Percentiles rank a stretch among this genome's conserved stretches.
Conservation (phyloP, 1,140 invertebrate genomes). For the Tenebrio molitor region DNA sequence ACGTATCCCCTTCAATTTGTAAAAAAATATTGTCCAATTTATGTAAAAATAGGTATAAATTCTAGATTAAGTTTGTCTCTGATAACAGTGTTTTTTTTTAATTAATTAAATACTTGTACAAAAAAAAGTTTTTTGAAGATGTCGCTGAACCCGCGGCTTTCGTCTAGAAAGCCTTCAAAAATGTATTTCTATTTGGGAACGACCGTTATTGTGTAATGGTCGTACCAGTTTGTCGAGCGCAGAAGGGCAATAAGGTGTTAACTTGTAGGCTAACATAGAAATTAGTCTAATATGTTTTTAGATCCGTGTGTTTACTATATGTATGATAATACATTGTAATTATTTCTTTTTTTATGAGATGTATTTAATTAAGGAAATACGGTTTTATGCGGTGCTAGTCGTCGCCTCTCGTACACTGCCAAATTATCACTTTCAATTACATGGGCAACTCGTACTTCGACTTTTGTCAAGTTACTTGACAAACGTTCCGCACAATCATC, state of each 20-base stretch:
- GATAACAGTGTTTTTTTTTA: conserved; percentile 52
- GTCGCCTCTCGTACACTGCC: conserved; percentile 57
- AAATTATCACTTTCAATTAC: conserved; percentile 54
- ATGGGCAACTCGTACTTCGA: conserved; percentile 47
- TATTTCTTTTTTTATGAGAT: conserved; percentile 55
- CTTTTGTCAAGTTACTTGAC: conserved; percentile 26
- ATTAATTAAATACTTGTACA: conserved; percentile 53
- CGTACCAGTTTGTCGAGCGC: conserved; percentile 50
- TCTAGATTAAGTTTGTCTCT: conserved; percentile 65
- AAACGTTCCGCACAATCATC: neutral
- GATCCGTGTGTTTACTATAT: conserved; percentile 62
- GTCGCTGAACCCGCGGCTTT: conserved; percentile 42
- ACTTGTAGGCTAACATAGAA: conserved; percentile 58
- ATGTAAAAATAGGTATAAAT: conserved; percentile 67
- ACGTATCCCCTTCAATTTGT: conserved; percentile 65
- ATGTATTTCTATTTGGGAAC: conserved; percentile 43
- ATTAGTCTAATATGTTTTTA: conserved; percentile 62
- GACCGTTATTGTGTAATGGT: conserved; percentile 56
- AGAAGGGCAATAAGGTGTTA: conserved; percentile 63
- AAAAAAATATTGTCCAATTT: conserved; percentile 67
- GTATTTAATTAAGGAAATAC: conserved; percentile 38
- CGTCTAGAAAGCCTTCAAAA: conserved; percentile 39
- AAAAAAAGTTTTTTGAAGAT: conserved; percentile 48
- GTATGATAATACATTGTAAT: conserved; percentile 61
- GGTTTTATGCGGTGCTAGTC: conserved; percentile 50